Percentiles rank a stretch among this genome's conserved stretches.
Conservation (phyloP, 2,888 invertebrate genomes). For the Smittia aterrima region DNA sequence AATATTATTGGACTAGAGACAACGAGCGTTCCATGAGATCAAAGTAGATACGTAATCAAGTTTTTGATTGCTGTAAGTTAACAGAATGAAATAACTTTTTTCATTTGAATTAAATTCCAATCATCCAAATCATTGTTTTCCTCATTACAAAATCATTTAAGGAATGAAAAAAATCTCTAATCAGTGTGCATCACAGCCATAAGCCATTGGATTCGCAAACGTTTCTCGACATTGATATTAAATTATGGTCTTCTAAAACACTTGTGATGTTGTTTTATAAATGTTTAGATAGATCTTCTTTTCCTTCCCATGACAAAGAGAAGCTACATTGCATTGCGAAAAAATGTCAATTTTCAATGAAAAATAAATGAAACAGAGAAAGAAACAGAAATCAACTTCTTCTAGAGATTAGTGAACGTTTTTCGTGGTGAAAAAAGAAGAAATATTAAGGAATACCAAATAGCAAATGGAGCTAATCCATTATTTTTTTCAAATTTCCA, state of each 20-base stretch:
- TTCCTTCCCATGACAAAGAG: not conserved
- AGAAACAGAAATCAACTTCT: not conserved
- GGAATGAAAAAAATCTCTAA: not conserved
- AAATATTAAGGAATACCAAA: constrained; percentile 3
- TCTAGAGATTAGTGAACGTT: constrained; percentile 6
- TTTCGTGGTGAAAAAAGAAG: not conserved
- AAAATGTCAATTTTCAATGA: constrained; percentile 14
- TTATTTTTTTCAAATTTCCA: constrained; percentile 23
- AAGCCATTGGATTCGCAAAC: not conserved
- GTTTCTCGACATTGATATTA: not conserved
- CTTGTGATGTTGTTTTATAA: constrained; percentile 26
- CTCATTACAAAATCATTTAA: not conserved
- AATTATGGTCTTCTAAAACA: constrained; percentile 14
- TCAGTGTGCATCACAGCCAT: constrained; percentile 4
- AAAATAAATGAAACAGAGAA: not conserved
- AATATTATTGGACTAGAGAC: not conserved
- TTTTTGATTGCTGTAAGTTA: constrained; percentile 2
- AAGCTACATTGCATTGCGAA: not conserved
- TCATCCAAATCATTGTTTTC: not conserved
- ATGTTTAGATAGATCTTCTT: constrained; percentile 7
- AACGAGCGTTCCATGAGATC: not conserved
- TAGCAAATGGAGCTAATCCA: not conserved
- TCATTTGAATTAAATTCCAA: not conserved
- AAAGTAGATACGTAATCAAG: not conserved
- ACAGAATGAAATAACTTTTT: not conserved